A percentile compares a stretch with the other conserved stretches of the same genome.
These are phyloP conservation scores for Eristalis arbustorum DNA, from an alignment of 2,888 invertebrate species.

Conservation along the genomic window DNA sequence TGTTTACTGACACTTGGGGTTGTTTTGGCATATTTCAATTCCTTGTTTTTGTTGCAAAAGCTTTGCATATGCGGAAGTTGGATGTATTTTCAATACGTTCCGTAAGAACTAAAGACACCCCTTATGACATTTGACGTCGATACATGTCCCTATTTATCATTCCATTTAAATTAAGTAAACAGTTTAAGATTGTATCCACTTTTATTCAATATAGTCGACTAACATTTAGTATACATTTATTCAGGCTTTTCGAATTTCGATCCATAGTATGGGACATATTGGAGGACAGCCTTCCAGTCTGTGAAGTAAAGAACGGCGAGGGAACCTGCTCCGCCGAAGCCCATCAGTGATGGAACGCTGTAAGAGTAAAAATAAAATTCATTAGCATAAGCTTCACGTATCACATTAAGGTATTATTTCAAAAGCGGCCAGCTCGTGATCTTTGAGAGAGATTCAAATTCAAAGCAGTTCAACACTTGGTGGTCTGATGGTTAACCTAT, in stretches of 20 bases:
- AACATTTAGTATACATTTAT: conserved; percentile 68
- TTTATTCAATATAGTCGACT: conserved; percentile 44
- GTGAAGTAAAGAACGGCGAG: conserved; percentile 85
- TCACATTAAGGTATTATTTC: too few relatives aligned
- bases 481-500: too few relatives aligned
- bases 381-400: too few relatives aligned
- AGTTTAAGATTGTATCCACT: conserved; percentile 2
- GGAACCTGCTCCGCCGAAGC: conserved; percentile 86
- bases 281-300: conserved; percentile 88
- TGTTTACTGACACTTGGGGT: not conserved
- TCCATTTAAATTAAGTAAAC: not conserved
- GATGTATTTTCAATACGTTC: not conserved
- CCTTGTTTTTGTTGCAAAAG: not conserved
- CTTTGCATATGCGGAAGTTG: not conserved
- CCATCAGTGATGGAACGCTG: conserved; percentile 83
- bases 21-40: not conserved
- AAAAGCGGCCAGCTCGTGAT: too few relatives aligned
- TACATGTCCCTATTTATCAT: not conserved
- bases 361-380: not conserved
- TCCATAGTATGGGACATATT: conserved; percentile 88
- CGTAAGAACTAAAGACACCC: not conserved
- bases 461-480: too few relatives aligned
- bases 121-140: not conserved
- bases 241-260: conserved; percentile 84
- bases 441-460: too few relatives aligned